Base-by-base conservation (phyloP, 1,140 invertebrate species). In the Neodiprion fabricii region DNA sequence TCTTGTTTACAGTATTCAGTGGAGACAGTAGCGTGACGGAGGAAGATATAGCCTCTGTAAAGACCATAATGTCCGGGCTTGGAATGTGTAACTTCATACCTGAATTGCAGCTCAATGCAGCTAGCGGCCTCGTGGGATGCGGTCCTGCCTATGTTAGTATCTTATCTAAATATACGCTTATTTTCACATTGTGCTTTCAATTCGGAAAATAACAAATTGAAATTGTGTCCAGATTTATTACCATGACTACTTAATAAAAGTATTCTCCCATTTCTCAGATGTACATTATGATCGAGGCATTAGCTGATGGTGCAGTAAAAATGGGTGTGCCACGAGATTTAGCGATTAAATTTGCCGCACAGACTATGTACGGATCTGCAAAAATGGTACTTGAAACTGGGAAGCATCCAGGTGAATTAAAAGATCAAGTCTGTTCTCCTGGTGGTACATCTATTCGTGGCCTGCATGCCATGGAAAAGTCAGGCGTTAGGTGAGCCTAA, bases 401-500 rank as follows among this genome's bases (percentile, higher is more conserved):
- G 4, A 93, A 93, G 84, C 95, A 96, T 89, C 94, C 95, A 4
- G 95, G 91, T 0, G 85, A 91, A 10, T 85, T 97, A 65, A 96
- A 95, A 84, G 96, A 97, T 86, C 94, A 95, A 81, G 96, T 98
- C 0, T 97, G 95, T 83, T 97, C 96, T 5, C 95, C 96, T 8
- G 96, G 94, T 8, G 97, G 97, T 1, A 93, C 94, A 12, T 97
- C 97, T 2, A 97, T 98, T 70, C 91, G 92, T 76, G 97, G 94
- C 8, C 90, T 98, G n/a, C 92, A 96, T 85, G 93, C 91, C 75
- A 85, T 98, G 72, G 97, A 98, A 86, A 92, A 92, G 80, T 91
- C 91, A 28, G 94, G 93, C 66, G 89, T 98, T n/a, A 92, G 96
- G 91, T 93, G 83, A 77, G 73, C 23, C 40, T 68, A 28, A 23